Base-by-base conservation (phyloP, 2,888 invertebrate genomes). In the Eledona agricola region DNA sequence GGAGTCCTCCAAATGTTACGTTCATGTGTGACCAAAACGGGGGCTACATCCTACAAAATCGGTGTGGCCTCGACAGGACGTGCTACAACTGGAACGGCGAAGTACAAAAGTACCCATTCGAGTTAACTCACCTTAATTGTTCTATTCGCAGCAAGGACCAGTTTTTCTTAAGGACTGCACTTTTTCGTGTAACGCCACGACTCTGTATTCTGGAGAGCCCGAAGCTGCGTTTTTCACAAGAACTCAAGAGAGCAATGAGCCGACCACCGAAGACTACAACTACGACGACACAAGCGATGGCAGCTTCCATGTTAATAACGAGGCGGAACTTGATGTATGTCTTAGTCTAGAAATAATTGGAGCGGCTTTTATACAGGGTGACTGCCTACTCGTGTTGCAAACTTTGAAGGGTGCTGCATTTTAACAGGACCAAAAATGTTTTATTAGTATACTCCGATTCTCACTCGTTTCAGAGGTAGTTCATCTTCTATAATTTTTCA, bases 11-110 rank as follows among this genome's bases (percentile, higher is more conserved):
- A 1, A 77, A 80, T 23, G 85, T 90, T 1, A 81, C 84, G 64
- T 90, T 91, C 67, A 84, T 83, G 67, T 91, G 90, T 73, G 84
- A 88, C 67, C 79, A 78, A 16, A 77, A 80, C 46, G 89, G 89
- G 17, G 89, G 88, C 1, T 81, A 83, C 32, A 82, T 91, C 31
- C 81, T 86, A 70, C 89, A 90, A 73, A 86, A 89, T 71, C 81
- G 85, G 31, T 89, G 89, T 72, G 81, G 82, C 11, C 82, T 82
- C 59, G 83, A 84, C 51, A 81, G 81, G 70, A 81, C 81, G 1
- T 90, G 90, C 69, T 83, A 86, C 67, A 80, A 82, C 35, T 89
- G 88, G 87, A 77, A 65, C 49, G 59, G 58, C 17, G 56, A 56
- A 35, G 70, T 70, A 29, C n/a, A n/a, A n/a, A n/a, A n/a, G n/a